Conservation (phyloP, 2,113 vertebrate species). For the Myrmophylax atrothorax region DNA sequence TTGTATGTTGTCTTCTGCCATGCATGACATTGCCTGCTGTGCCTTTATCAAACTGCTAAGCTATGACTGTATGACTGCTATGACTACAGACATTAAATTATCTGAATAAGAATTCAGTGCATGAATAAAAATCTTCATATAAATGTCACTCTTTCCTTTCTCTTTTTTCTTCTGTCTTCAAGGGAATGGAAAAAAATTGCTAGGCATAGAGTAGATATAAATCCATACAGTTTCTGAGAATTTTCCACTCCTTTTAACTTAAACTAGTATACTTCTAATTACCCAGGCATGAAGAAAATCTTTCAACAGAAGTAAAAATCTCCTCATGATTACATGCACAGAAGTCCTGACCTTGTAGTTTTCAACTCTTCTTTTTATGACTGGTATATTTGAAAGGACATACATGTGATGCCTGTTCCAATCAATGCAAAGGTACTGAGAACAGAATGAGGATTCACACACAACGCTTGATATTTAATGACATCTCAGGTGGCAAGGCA, state of each 20-base stretch:
- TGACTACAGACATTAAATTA: background rate
- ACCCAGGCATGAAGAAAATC: background rate
- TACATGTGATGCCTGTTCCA: background rate
- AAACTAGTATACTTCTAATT: background rate
- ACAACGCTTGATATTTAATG: background rate
- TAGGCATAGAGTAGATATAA: background rate
- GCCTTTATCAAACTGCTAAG: background rate
- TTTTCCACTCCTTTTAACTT: background rate
- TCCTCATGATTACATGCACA: background rate
- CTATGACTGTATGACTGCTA: too few relatives aligned
- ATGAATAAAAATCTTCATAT: background rate
- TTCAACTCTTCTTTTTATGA: background rate
- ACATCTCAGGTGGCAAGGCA: background rate
- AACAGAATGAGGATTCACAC: background rate
- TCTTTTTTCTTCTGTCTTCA: background rate
- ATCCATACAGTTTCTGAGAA: background rate
- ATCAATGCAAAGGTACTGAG: background rate
- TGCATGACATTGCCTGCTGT: rapidly evolving
- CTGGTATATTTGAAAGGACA: background rate
- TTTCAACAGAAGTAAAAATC: background rate
- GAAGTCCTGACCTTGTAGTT: background rate
- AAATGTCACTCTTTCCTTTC: background rate
- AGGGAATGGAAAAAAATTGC: background rate
- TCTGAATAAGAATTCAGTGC: background rate
- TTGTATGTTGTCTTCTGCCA: background rate